Evolutionary conservation across 2,888 invertebrate species (phyloP), one percentile per base, ranked within the genome.

Genomic region (Calameuta pallipes): DNA sequence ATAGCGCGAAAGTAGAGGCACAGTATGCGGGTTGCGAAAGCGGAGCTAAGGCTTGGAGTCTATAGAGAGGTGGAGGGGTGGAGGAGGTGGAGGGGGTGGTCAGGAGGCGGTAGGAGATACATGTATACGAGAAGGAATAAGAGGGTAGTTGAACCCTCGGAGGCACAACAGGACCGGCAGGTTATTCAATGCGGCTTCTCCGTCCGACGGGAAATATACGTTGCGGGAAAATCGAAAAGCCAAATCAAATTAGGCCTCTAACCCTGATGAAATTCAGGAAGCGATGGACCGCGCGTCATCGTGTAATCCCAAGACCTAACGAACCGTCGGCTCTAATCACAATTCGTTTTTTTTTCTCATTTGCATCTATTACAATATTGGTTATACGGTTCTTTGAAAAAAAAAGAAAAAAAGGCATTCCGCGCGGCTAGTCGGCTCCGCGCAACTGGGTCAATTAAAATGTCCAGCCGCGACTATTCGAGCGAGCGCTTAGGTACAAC

Each of bases 381-480:
- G 2, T 23, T 23, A 23, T 56, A 41, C 6, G 15, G 6, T 56
- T 56, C 23, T 41, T 41, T 15, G 2, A 9, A 23, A 23, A 56
- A 56, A 56, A 56, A 23, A 56, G 1, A 15, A 41, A 41, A 23
- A 56, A 56, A 23, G 23, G 56, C 9, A 56, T 56, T 56, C 56
- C 56, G 2, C 2, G 15, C 37, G 37, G 41, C 15, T 41, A 15
- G 41, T 15, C 41, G 41, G 4, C 56, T 56, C 69, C 56, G 30
- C 69, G 73, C 80, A 84, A 84, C 83, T 84, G 82, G 82, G 84
- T 84, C 82, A 84, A 84, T 84, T 84, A 81, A 82, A 84, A 83
- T 83, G 76, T 80, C 80, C 74, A 73, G 9, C 37, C 74, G 69
- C 74, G 69, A 37, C 69, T 77, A 69, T 83, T 78, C 35, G 76